Evolutionary conservation across 1,140 invertebrate genomes (phyloP).

Genomic region (Brevipalpus yothersi): DNA sequence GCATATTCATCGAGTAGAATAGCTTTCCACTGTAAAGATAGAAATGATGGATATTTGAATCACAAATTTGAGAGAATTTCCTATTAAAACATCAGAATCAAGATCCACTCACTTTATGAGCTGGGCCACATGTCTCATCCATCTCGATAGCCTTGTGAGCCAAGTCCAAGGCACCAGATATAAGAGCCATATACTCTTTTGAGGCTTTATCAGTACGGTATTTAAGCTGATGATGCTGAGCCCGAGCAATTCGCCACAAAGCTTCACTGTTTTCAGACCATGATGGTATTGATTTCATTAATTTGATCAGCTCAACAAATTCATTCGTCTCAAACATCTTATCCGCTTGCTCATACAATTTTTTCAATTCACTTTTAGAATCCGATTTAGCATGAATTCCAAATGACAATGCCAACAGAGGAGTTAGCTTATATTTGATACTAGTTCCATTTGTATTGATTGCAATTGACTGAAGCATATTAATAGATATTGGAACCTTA

Average conservation of each 20-base stretch:
- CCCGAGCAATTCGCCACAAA: conserved; percentile 4
- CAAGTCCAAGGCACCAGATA: neutral
- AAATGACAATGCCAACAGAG: neutral
- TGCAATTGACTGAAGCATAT: too few species aligned
- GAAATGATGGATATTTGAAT: neutral
- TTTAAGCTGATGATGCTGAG: conserved; percentile 5
- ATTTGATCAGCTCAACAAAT: neutral
- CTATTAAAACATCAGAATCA: neutral
- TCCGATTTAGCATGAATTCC: neutral
- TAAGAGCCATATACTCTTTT: neutral
- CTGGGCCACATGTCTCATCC: conserved; percentile 1
- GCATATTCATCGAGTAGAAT: conserved; percentile 4
- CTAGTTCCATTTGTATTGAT: too few species aligned
- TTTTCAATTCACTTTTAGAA: neutral
- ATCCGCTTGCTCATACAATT: neutral
- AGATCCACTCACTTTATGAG: conserved; percentile 3
- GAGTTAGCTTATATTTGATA: neutral
- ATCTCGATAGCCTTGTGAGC: conserved; percentile 1
- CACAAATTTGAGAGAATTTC: neutral
- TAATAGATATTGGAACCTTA: too few species aligned
- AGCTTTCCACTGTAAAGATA: conserved; percentile 1
- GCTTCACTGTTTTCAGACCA: conserved; percentile 2
- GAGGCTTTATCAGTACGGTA: neutral
- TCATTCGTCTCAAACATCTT: conserved; percentile 4
- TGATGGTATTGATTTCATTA: neutral